Base-by-base conservation (phyloP, 2,797 vertebrate genomes). In the Sebastolobus alascanus region DNA sequence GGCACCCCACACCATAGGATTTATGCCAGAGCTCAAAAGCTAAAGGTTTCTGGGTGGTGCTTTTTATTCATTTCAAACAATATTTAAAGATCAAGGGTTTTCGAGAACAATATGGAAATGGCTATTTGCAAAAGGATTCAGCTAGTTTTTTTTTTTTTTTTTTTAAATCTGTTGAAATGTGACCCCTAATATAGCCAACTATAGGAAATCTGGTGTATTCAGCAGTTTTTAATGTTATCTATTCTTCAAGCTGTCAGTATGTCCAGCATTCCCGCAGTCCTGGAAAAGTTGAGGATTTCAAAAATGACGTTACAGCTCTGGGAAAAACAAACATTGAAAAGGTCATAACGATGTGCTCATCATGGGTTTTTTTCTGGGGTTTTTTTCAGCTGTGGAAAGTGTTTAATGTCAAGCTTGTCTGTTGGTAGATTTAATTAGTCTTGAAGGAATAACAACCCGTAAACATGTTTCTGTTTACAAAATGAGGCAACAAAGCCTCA, bases 381-480 rank as follows among this genome's bases (percentile, higher is more conserved):
- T 67, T 58, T 66, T 52, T 75, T 69, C 75, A 50, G 33, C 75
- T 13, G 43, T 69, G 50, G 11, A 84, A 84, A n/a, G 63, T 77
- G 83, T 87, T 91, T 85, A 87, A 90, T 92, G 89, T 90, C 84
- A 86, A 82, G 59, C 83, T 84, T 78, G 79, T 90, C 82, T 85
- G 72, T 76, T 70, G 27, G 50, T 67, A 59, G 54, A 82, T 88
- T 84, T 92, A 92, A 93, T 92, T 91, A 88, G 81, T 89, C 81
- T 88, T 89, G 83, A 89, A 84, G 84, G 88, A 91, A 90, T 87
- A 84, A 90, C 82, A 83, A 69, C 14, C 64, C 20, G 69, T 69
- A 66, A 83, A 84, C 67, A 78, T 69, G 59, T 83, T 85, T 76
- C 59, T 90, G 79, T 90, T 85, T 77, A 79, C 84, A 74, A 68